Evolutionary conservation across 2,888 invertebrate genomes (phyloP), one percentile per base, ranked within the genome.

Genomic region (Diarsia mendica): DNA sequence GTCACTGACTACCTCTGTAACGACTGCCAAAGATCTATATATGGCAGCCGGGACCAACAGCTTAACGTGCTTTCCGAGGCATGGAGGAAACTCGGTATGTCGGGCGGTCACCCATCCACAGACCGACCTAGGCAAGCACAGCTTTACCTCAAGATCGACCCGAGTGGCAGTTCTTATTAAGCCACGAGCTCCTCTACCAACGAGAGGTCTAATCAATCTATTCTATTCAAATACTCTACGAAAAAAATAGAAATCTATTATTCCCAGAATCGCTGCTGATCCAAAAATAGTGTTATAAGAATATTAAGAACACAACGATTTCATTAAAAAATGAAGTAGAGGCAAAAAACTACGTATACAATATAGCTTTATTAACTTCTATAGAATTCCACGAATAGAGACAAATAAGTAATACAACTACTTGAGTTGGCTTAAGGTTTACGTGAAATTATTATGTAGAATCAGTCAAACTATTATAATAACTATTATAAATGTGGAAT

Each of bases 391-490:
- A 5, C 10, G 15, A 69, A 69, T 9, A 55, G 18, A 55, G 18
- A 53, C 53, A n/a, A 20, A n/a, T n/a, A 23, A 67, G 53, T 55
- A 44, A 67, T n/a, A 55, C 3, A 11, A 33, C n/a, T 53, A 3
- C 39, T 55, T 23, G 11, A 18, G 10, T 18, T 55, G 53, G 53
- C 53, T 67, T 53, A 39, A 44, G 11, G 11, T 51, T 53, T 5
- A 53, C 66, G 33, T 39, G 67, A 67, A 53, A 53, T 53, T 28
- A 28, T 3, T 68, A 60, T 46, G 23, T 13, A 55, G 67, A 55
- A 68, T 46, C 55, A 60, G 33, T 3, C 11, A n/a, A 53, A 51
- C 1, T n/a, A 51, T 10, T n/a, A n/a, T n/a, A n/a, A n/a, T n/a
- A n/a, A n/a, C n/a, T n/a, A n/a, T n/a, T n/a, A n/a, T n/a, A 51